Base-by-base conservation (phyloP, 2,888 invertebrate genomes). In the Liposcelis brunnea region DNA sequence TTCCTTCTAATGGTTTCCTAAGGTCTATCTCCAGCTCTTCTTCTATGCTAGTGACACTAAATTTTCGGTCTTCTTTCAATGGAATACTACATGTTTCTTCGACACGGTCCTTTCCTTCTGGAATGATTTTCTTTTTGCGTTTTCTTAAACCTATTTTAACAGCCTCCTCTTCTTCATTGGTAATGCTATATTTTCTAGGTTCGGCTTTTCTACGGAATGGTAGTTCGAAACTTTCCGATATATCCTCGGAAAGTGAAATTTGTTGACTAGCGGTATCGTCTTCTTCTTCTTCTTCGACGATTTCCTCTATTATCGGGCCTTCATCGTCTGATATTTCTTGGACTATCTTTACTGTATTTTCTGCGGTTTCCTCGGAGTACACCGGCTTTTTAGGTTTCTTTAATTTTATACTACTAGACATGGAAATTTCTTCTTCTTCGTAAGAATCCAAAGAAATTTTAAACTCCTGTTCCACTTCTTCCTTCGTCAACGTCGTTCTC, bases 401-500 rank as follows among this genome's bases (percentile, higher is more conserved):
- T 59, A 80, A 83, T 6, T 80, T 81, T 1, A 86, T 77, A 62
- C 82, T 85, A 47, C 83, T 81, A 2, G 81, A 77, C 78, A 86
- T 80, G 7, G 83, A 82, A 53, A 86, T 80, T 64, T 86, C 84
- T 67, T 86, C 86, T 64, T 85, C 86, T 33, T 83, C 84, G 59
- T 86, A 86, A 0, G 82, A 80, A 62, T 86, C 81, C 49, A 86
- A 64, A 10, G 81, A 80, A 52, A 87, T 85, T 61, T 80, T 85
- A 59, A 87, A 87, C 64, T 87, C 87, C 65, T 87, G 87, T 58
- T 87, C 86, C 11, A 87, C 82, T 55, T 85, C 82, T 67, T 86
- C 85, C 61, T 81, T 82, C 1, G 80, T 81, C 66, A 79, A 83
- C 1, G 76, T 79, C 4, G 68, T 63, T 61, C 76, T 77, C 10